Percentiles rank a stretch among this genome's conserved stretches.
phyloP scores from a whole-genome alignment of 2,113 vertebrate genomes.

The Sardina pilchardus region DNA sequence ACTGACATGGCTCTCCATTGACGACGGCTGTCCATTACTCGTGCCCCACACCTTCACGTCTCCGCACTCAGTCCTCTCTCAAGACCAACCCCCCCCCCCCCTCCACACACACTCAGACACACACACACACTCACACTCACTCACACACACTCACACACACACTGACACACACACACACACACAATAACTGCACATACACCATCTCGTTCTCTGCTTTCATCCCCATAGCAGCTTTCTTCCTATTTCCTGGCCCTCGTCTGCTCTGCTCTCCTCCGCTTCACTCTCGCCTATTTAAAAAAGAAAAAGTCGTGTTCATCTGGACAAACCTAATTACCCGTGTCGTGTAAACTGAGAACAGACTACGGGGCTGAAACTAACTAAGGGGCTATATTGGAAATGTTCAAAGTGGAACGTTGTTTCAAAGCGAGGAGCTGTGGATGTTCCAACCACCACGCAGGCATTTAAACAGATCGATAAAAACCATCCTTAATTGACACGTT shows the following conservation, averaged over 20 bases:
- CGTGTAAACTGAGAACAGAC: constrained; percentile 3
- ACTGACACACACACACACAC: not conserved
- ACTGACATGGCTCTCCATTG: not conserved
- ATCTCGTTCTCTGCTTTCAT: not conserved
- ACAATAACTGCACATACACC: not conserved
- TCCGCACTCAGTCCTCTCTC: not conserved
- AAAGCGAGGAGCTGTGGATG: constrained; percentile 1
- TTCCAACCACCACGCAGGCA: constrained; percentile 13
- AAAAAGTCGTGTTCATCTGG: constrained; percentile 6
- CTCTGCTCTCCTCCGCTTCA: not conserved
- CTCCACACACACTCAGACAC: not conserved
- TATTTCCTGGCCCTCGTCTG: not conserved
- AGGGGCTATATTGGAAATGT: not conserved
- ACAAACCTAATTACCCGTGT: constrained; percentile 6
- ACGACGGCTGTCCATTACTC: not conserved
- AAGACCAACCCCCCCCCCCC: not conserved
- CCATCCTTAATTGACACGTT: constrained; percentile 52
- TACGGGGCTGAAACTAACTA: constrained; percentile 5
- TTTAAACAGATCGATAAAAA: constrained; percentile 54
- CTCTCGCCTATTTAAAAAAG: not conserved
- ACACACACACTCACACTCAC: not conserved
- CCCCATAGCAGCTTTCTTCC: not conserved
- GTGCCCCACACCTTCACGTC: not conserved
- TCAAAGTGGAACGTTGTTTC: constrained; percentile 30
- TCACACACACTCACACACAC: not conserved